Conservation (phyloP, 2,113 vertebrate species). For the Entelurus aequoreus region DNA sequence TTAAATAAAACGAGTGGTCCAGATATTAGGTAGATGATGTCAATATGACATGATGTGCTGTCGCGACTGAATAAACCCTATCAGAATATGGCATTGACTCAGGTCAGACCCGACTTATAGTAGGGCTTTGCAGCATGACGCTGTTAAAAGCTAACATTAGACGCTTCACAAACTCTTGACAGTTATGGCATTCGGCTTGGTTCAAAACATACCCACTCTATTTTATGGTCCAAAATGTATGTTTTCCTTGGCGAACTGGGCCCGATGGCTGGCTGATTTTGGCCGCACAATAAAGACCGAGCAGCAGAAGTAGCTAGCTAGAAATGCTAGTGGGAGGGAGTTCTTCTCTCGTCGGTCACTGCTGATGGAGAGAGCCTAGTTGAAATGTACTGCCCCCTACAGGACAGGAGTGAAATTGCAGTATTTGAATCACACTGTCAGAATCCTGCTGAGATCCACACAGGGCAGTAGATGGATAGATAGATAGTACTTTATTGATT, state of each 20-base stretch:
- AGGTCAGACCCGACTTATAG: slow-evolving; percentile 22
- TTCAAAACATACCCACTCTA: slow-evolving; percentile 34
- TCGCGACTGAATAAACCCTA: not conserved
- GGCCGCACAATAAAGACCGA: slow-evolving; percentile 1
- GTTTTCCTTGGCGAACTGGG: slow-evolving; percentile 5
- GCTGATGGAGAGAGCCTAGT: not conserved
- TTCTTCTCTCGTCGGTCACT: slow-evolving; percentile 2
- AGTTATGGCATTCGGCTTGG: not conserved
- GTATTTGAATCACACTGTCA: not conserved
- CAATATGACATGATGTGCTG: not conserved
- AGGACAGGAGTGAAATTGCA: slow-evolving; percentile 13
- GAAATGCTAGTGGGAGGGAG: slow-evolving; percentile 23
- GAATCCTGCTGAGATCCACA: no score
- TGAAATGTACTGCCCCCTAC: slow-evolving; percentile 11
- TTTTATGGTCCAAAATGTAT: not conserved
- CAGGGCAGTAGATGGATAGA: no score
- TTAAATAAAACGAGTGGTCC: not conserved
- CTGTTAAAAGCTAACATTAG: slow-evolving; percentile 9
- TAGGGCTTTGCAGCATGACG: slow-evolving; percentile 8
- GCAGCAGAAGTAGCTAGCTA: slow-evolving; percentile 15
- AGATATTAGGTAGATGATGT: not conserved
- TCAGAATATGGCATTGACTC: slow-evolving; percentile 7
- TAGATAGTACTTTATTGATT: no score
- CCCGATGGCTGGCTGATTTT: slow-evolving; percentile 1
- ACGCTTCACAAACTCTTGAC: not conserved